Evolutionary conservation across 2,113 vertebrate genomes (phyloP).

Genomic region (Diadophis punctatus): DNA sequence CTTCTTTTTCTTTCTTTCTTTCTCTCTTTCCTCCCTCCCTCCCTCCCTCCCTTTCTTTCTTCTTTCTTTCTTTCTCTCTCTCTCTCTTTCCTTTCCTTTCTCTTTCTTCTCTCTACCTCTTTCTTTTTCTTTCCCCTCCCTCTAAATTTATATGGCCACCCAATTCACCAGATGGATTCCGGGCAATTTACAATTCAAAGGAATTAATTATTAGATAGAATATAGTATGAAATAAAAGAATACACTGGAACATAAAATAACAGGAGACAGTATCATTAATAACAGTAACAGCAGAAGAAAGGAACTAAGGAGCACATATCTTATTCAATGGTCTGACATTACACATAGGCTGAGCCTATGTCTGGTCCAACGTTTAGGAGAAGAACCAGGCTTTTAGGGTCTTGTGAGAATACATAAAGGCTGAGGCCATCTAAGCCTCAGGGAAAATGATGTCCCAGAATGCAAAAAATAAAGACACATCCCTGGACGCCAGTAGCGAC

Average conservation of each 20-base stretch:
- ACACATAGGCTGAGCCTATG: not conserved
- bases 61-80: not conserved
- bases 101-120: too few species aligned
- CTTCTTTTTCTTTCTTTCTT: not conserved
- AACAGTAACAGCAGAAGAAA: not conserved
- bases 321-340: not conserved
- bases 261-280: not conserved
- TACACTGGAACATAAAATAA: not conserved
- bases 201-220: not conserved
- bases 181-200: not conserved
- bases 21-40: accelerated
- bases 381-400: not conserved
- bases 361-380: not conserved
- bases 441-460: not conserved
- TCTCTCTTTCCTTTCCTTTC: too few species aligned
- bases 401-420: not conserved
- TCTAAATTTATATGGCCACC: not conserved
- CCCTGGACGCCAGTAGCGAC: not conserved
- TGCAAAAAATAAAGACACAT: not conserved
- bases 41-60: not conserved
- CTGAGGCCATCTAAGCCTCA: not conserved
- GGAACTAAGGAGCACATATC: not conserved
- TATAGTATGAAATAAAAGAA: not conserved
- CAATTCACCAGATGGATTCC: not conserved
- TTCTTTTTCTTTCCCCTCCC: not conserved